Evolutionary conservation across 2,888 invertebrate genomes (phyloP).

Genomic region (Pseudeuparius sepicola): DNA sequence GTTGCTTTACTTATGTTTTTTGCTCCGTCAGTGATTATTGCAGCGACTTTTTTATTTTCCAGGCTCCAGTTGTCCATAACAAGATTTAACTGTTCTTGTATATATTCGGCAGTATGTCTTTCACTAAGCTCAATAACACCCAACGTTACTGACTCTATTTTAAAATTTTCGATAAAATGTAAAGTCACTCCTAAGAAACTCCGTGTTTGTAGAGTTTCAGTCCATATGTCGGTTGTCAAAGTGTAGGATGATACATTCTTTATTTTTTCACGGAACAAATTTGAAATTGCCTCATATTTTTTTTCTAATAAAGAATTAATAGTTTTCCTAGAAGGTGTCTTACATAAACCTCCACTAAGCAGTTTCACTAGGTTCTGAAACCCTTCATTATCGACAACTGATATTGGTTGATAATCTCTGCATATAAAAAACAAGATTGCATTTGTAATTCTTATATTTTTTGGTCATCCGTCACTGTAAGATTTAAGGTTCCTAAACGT

Average conservation of each 20-base stretch:
- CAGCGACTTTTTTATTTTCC: not conserved
- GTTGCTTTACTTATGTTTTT: slow-evolving; percentile 6
- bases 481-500: no score
- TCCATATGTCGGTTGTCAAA: slow-evolving; percentile 11
- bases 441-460: no score
- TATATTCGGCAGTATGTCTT: slow-evolving; percentile 10
- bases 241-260: not conserved
- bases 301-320: slow-evolving; percentile 9
- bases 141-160: slow-evolving; percentile 3
- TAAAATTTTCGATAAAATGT: not conserved
- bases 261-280: slow-evolving; percentile 3
- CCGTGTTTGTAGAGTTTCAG: no score
- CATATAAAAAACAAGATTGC: slow-evolving; percentile 12
- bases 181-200: slow-evolving; percentile 6
- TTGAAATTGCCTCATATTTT: slow-evolving; percentile 12
- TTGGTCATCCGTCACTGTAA: no score
- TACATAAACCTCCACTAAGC: no score
- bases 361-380: slow-evolving; percentile 9
- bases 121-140: slow-evolving; percentile 6
- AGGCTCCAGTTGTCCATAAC: no score
- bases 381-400: slow-evolving; percentile 12
- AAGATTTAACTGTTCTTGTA: not conserved
- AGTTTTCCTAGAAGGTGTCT: slow-evolving; percentile 9
- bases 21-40: slow-evolving; percentile 6
- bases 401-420: slow-evolving; percentile 12